phyloP scores from a whole-genome alignment of 2,797 vertebrate genomes.

The Enoplosus armatus region DNA sequence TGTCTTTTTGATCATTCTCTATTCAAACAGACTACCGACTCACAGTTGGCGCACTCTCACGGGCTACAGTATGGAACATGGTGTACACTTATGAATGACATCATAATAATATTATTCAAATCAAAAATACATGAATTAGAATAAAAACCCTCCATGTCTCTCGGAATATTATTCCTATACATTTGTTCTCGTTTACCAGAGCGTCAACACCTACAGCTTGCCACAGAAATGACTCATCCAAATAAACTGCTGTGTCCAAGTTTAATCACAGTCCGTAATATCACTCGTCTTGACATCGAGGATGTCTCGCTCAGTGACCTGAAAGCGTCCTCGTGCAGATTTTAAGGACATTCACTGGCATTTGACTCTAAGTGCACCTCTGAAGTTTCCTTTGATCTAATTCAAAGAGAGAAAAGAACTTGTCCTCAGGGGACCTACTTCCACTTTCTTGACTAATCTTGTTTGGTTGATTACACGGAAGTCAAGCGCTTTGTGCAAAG shows the following conservation, averaged over 20 bases:
- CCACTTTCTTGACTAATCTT: slow-evolving; percentile 71
- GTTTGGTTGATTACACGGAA: slow-evolving; percentile 76
- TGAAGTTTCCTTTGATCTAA: slow-evolving; percentile 61
- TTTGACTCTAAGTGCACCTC: slow-evolving; percentile 46
- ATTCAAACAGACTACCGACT: no score
- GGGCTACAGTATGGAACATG: background rate
- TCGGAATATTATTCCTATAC: background rate
- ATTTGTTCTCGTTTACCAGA: slow-evolving; percentile 7
- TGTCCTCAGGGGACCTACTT: slow-evolving; percentile 46
- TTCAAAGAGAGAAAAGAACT: slow-evolving; percentile 56
- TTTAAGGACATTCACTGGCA: slow-evolving; percentile 41
- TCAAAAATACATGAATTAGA: background rate
- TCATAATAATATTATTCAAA: background rate
- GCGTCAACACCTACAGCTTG: background rate
- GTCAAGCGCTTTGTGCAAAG: slow-evolving; percentile 67
- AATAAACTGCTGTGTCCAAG: slow-evolving; percentile 27
- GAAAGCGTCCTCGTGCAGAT: slow-evolving; percentile 15
- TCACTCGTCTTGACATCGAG: slow-evolving; percentile 25
- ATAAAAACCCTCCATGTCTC: background rate
- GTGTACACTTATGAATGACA: no score
- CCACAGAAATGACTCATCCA: slow-evolving; percentile 25
- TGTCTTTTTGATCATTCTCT: no score
- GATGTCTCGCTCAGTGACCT: slow-evolving; percentile 33
- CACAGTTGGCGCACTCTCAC: background rate
- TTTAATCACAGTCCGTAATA: slow-evolving; percentile 28